Base-by-base conservation (phyloP, 1,140 invertebrate genomes). In the Episyrphus balteatus region DNA sequence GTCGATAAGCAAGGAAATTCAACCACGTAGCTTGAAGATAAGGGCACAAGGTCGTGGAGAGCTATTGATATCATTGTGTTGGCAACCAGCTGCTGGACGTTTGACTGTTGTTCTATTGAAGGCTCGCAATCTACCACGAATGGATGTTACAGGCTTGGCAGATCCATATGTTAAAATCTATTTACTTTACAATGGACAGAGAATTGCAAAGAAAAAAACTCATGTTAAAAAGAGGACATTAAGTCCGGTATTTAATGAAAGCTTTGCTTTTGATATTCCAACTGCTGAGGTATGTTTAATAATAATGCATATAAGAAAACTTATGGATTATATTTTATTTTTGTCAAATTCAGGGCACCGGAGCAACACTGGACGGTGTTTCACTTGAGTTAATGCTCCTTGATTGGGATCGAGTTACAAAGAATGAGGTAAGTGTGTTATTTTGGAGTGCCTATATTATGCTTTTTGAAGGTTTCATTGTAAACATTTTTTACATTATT, bases 241-340 rank as follows among this genome's bases (percentile, higher is more conserved):
- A 44, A 96, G 93, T 72, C 96, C 96, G 0, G 92, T 99, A 41
- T 99, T 97, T 74, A 99, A 99, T 72, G 95, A 99, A 72, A 94
- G 90, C 15, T 98, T 89, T 63, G 84, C 86, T 15, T 90, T 90
- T 61, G 86, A 90, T 48, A 84, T 90, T 51, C 87, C 87, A 0
- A 73, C 71, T 32, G 67, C 70, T 17, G 73, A 72, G 53, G 70
- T 71, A 41, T 54, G 61, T n/a, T n/a, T n/a, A n/a, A n/a, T 51
- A 10, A 12, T 15, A 36, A n/a, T 14, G 9, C 31, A 36, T 18
- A 19, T 18, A 2, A 41, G 12, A 32, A 38, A 41, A 15, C 30
- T 2, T n/a, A 32, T 32, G 12, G 14, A 0, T 15, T 17, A 8
- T 15, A 18, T 18, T 37, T 19, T 31, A 11, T 21, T 36, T 1